Conservation (phyloP, 2,113 vertebrate genomes). For the Heterotilapia buettikoferi region DNA sequence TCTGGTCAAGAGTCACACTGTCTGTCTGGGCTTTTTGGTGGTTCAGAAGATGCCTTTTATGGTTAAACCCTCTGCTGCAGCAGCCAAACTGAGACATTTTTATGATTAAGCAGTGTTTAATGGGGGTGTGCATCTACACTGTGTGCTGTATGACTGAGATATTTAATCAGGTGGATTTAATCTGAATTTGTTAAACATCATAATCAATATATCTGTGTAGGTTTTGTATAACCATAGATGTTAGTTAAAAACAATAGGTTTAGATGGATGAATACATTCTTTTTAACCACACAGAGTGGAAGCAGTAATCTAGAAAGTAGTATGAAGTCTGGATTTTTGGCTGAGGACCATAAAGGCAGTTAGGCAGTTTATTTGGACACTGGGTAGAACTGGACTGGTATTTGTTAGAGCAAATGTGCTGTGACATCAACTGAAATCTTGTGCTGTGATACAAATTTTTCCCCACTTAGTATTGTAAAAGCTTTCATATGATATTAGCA, state of each 20-base stretch:
- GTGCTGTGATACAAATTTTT: neutral
- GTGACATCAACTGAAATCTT: neutral
- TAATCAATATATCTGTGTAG: neutral
- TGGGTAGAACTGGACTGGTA: neutral
- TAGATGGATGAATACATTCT: neutral
- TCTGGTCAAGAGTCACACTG: neutral
- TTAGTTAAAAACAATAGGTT: neutral
- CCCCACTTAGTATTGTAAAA: neutral
- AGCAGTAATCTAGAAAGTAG: neutral
- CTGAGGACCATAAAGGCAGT: neutral
- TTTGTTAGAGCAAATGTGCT: neutral
- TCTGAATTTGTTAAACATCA: neutral
- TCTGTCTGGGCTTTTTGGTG: neutral
- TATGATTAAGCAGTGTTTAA: neutral
- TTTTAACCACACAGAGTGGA: neutral
- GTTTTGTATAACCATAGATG: neutral
- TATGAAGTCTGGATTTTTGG: neutral
- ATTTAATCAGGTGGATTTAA: neutral
- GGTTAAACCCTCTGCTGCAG: slow-evolving; percentile 1
- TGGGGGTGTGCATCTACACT: neutral
- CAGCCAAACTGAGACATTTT: neutral
- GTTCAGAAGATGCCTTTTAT: slow-evolving; percentile 32
- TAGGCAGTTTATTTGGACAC: neutral
- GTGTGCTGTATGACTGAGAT: neutral
- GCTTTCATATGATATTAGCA: neutral